Percentiles rank a stretch among this genome's conserved stretches.
phyloP scores from a whole-genome alignment of 1,140 invertebrate genomes.

The Drosophila triauraria region DNA sequence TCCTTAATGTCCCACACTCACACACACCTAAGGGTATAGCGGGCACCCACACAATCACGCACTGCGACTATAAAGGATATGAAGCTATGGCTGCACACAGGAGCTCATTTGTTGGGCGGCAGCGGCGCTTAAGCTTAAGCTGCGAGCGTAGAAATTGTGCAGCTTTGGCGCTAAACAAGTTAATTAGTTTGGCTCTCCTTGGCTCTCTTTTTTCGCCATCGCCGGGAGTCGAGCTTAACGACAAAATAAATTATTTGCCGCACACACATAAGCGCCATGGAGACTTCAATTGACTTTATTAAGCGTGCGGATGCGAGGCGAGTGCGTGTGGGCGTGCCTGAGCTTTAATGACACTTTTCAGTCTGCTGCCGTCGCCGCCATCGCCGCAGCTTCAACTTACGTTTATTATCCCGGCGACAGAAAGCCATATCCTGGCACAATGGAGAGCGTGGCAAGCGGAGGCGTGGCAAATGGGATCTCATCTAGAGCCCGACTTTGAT shows the following conservation, averaged over 20 bases:
- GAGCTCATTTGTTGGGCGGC: conserved; percentile 69
- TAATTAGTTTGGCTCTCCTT: conserved; percentile 73
- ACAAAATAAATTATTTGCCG: conserved; percentile 82
- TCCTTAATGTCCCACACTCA: conserved; percentile 31
- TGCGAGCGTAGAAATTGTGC: conserved; percentile 58
- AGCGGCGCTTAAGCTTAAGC: conserved; percentile 56
- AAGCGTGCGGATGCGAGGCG: conserved; percentile 26
- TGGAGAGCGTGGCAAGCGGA: conserved; percentile 4
- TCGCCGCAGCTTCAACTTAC: conserved; percentile 36
- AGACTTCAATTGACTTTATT: conserved; percentile 77
- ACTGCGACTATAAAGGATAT: conserved; percentile 19
- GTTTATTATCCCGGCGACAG: conserved; percentile 54
- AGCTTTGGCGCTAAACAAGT: conserved; percentile 76
- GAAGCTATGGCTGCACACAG: conserved; percentile 17
- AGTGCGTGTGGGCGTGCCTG: conserved; percentile 29
- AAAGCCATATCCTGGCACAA: conserved; percentile 11
- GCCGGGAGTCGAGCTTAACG: conserved; percentile 75
- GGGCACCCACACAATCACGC: conserved; percentile 4
- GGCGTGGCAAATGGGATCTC: conserved; percentile 28
- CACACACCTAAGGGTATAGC: conserved; percentile 2
- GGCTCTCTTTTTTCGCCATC: conserved; percentile 41
- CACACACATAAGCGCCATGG: conserved; percentile 42
- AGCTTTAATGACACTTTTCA: conserved; percentile 69
- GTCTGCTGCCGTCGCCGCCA: conserved; percentile 23
- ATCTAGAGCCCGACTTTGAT: conserved; percentile 33